Conservation (phyloP, 2,888 invertebrate genomes). For the Lydus trimaculatus region DNA sequence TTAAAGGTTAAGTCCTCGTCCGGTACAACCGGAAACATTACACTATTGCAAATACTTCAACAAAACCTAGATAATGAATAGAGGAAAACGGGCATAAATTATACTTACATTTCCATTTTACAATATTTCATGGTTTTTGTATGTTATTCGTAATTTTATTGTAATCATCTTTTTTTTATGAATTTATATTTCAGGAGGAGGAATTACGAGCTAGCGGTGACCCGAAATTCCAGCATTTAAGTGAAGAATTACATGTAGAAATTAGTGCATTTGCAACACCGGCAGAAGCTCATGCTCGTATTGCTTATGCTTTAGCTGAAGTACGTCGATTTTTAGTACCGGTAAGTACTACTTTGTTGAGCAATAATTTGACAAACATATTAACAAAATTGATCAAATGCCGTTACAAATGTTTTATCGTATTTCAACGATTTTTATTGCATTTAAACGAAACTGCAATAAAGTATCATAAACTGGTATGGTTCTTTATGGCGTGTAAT, state of each 20-base stretch:
- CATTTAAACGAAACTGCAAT: background rate
- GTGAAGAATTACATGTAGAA: slow-evolving; percentile 91
- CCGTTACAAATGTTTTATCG: too few relatives aligned
- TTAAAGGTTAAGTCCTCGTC: too few relatives aligned
- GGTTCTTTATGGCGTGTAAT: background rate
- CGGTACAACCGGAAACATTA: too few relatives aligned
- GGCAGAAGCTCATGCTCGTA: slow-evolving; percentile 87
- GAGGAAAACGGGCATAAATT: too few relatives aligned
- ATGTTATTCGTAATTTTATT: too few relatives aligned
- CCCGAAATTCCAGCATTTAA: slow-evolving; percentile 91
- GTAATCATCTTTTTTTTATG: too few relatives aligned
- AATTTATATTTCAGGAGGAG: slow-evolving; percentile 73
- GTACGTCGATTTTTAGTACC: slow-evolving; percentile 82
- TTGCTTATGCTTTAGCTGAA: slow-evolving; percentile 83
- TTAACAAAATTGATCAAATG: too few relatives aligned
- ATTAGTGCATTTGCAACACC: slow-evolving; percentile 92
- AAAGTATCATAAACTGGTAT: background rate
- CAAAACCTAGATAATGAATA: too few relatives aligned
- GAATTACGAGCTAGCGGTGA: slow-evolving; percentile 89
- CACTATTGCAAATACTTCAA: too few relatives aligned
- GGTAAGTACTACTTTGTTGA: too few relatives aligned
- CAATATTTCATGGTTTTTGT: too few relatives aligned
- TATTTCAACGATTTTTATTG: background rate
- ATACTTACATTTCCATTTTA: too few relatives aligned
- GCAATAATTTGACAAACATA: background rate